Percentiles rank a stretch among this genome's conserved stretches.
These are phyloP conservation scores for Plusia festucae DNA, from an alignment of 2,888 invertebrate genomes.

Conservation along the genomic window DNA sequence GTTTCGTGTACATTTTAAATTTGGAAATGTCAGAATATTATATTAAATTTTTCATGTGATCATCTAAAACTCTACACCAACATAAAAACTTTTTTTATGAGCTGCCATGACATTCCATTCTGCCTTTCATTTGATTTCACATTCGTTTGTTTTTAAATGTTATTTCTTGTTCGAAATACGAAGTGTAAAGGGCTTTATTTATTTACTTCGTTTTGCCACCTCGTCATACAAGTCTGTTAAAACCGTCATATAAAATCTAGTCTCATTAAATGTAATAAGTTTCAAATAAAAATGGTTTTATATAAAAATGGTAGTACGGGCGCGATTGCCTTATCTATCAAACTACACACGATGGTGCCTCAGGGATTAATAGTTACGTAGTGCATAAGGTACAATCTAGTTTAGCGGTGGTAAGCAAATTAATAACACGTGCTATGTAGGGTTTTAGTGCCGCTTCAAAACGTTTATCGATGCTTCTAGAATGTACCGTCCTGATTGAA, in stretches of 20 bases:
- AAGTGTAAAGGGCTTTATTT: background rate
- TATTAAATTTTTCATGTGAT: no score
- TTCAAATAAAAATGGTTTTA: background rate
- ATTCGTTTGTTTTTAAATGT: background rate
- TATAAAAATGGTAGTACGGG: background rate
- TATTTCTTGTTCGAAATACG: background rate
- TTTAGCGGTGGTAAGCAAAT: slow-evolving; percentile 42
- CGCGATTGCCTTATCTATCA: slow-evolving; percentile 14
- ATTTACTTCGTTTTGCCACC: background rate
- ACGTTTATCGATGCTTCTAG: slow-evolving; percentile 49
- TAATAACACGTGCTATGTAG: slow-evolving; percentile 44
- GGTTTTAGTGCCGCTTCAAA: slow-evolving; percentile 53
- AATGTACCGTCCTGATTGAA: slow-evolving; percentile 22
- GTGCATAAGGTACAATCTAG: slow-evolving; percentile 42
- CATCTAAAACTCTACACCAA: no score
- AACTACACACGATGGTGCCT: slow-evolving; percentile 11
- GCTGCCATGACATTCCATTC: background rate
- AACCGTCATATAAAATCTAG: background rate
- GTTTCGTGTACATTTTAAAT: background rate
- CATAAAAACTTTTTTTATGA: background rate
- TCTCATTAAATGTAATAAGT: slow-evolving; percentile 3
- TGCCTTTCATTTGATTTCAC: background rate
- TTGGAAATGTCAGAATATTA: background rate
- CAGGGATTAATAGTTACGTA: slow-evolving; percentile 36
- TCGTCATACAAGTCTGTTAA: background rate